These are phyloP conservation scores for Cyanoderma ruficeps DNA, from an alignment of 2,113 vertebrate genomes.

Conservation along the genomic window DNA sequence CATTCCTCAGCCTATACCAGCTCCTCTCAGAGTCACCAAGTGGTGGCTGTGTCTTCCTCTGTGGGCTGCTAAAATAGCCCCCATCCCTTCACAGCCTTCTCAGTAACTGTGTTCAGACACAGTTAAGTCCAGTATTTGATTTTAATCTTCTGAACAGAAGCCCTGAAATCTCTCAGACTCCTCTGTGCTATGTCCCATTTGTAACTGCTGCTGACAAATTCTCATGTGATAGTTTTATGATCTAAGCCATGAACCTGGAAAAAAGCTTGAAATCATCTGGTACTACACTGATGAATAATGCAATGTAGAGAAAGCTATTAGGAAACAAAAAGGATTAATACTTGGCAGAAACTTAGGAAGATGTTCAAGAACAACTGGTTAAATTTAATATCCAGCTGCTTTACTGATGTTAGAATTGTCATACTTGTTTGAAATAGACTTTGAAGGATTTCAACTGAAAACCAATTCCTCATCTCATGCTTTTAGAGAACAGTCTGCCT, in stretches of 20 bases:
- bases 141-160: slow-evolving; percentile 39
- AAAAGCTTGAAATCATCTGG: slow-evolving; percentile 35
- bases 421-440: slow-evolving; percentile 54
- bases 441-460: slow-evolving; percentile 62
- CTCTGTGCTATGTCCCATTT: slow-evolving; percentile 21
- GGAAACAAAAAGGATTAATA: slow-evolving; percentile 56
- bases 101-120: neutral
- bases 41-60: neutral
- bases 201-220: slow-evolving; percentile 43
- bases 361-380: slow-evolving; percentile 46
- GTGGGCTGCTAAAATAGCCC: neutral
- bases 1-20: neutral
- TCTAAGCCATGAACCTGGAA: slow-evolving; percentile 31
- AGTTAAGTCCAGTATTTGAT: neutral
- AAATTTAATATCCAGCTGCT: slow-evolving; percentile 62
- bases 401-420: slow-evolving; percentile 36
- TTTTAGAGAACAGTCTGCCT: neutral
- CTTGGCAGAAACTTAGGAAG: slow-evolving; percentile 44
- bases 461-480: slow-evolving; percentile 34
- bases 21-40: neutral
- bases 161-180: neutral
- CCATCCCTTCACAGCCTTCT: neutral
- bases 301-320: slow-evolving; percentile 50
- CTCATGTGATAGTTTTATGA: slow-evolving; percentile 43
- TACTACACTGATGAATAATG: slow-evolving; percentile 32